Evolutionary conservation across 1,140 invertebrate species (phyloP).

Genomic region (Cotesia typhae): DNA sequence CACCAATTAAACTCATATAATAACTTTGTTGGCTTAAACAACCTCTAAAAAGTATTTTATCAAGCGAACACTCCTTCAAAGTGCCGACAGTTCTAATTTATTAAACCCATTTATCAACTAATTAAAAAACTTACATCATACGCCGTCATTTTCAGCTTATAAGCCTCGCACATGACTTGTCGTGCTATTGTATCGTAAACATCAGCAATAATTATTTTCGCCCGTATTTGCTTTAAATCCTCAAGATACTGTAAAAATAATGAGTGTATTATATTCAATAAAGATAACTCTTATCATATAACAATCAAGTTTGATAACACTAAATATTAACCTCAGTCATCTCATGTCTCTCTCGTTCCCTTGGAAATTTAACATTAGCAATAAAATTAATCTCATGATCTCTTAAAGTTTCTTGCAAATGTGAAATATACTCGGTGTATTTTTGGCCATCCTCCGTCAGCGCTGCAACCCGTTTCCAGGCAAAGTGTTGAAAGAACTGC

Average conservation of each 20-base stretch:
- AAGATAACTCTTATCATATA: not conserved
- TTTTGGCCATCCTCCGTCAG: conserved; percentile 83
- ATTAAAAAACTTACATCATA: conserved; percentile 49
- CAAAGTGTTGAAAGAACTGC: conserved; percentile 71
- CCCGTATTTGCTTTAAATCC: conserved; percentile 73
- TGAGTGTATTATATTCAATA: conserved; percentile 44
- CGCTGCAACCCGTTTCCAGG: conserved; percentile 77
- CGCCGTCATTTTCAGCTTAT: conserved; percentile 72
- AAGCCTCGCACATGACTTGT: conserved; percentile 80
- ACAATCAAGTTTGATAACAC: not conserved
- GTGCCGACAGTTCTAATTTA: too few relatives aligned
- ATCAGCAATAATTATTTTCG: conserved; percentile 83
- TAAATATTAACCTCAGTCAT: conserved; percentile 65
- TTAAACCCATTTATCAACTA: too few relatives aligned
- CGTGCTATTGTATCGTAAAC: conserved; percentile 75
- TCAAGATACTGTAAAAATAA: conserved; percentile 71
- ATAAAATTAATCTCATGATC: conserved; percentile 73
- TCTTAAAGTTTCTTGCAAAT: conserved; percentile 74
- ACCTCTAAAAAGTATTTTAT: too few relatives aligned
- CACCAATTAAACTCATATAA: too few relatives aligned
- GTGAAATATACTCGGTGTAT: conserved; percentile 81
- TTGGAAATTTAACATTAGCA: conserved; percentile 76
- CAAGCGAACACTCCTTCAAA: too few relatives aligned
- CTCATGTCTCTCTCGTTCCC: conserved; percentile 60
- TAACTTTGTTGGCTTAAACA: too few relatives aligned